Evolutionary conservation across 2,113 vertebrate genomes (phyloP).

Genomic region (Cheirogaleus medius): DNA sequence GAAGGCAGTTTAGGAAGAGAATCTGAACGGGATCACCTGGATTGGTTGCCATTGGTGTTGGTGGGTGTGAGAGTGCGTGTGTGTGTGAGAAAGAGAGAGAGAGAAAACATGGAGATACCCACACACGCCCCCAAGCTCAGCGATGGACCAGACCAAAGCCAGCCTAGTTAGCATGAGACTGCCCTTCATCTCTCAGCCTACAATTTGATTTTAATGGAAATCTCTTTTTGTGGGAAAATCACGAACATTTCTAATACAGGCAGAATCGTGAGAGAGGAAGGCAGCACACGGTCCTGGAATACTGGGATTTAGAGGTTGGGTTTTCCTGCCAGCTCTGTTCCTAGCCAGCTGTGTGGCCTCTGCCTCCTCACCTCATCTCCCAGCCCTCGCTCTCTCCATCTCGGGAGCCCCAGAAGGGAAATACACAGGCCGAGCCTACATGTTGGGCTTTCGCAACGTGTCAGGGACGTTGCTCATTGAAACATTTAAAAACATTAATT

Average conservation of each 20-base stretch:
- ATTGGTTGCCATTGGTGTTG: not conserved
- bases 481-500: not conserved
- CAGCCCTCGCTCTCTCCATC: not conserved
- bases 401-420: not conserved
- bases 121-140: not conserved
- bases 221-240: not conserved
- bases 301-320: not conserved
- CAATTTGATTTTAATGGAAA: not conserved
- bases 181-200: not conserved
- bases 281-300: not conserved
- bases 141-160: not conserved
- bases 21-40: fast-evolving
- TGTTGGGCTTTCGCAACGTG: not conserved
- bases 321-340: not conserved
- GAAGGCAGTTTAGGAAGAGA: not conserved
- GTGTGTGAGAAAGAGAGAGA: not conserved
- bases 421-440: not conserved
- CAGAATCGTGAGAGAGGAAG: not conserved
- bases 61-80: no score
- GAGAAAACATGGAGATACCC: not conserved
- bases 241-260: not conserved
- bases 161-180: not conserved
- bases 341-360: not conserved
- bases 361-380: not conserved
- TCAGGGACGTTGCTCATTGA: not conserved